Percentiles rank a stretch among this genome's conserved stretches.
phyloP scores from a whole-genome alignment of 1,140 invertebrate species.

The Macrosteles quadrilineatus region DNA sequence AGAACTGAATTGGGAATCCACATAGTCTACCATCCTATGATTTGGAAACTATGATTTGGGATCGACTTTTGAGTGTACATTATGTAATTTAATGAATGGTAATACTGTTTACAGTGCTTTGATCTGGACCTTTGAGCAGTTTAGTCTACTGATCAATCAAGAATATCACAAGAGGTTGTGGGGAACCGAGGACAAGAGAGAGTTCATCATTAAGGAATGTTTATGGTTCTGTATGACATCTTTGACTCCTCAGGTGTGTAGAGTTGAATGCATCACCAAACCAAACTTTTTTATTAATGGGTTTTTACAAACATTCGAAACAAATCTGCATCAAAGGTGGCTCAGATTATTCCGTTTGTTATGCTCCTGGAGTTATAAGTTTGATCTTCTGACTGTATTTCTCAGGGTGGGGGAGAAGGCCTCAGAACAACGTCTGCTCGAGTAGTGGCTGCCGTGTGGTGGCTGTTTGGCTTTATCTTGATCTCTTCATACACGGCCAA shows the following conservation, averaged over 20 bases:
- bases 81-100: no score
- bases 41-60: no score
- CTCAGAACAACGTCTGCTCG: conserved; percentile 50
- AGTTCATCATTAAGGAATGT: conserved; percentile 95
- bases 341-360: not conserved
- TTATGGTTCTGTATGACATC: conserved; percentile 99
- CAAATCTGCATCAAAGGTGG: not conserved
- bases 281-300: not conserved
- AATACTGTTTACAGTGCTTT: not conserved
- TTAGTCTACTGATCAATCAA: not conserved
- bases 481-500: conserved; percentile 97
- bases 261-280: not conserved
- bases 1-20: no score
- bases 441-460: conserved; percentile 70
- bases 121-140: not conserved
- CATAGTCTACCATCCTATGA: no score
- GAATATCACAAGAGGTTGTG: not conserved
- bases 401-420: not conserved
- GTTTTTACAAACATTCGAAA: not conserved
- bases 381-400: not conserved
- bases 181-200: conserved; percentile 52
- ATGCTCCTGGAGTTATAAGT: not conserved
- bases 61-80: no score
- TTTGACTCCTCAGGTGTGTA: conserved; percentile 77
- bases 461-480: conserved; percentile 94